Base-by-base conservation (phyloP, 2,888 invertebrate species). In the Phortica okadai region DNA sequence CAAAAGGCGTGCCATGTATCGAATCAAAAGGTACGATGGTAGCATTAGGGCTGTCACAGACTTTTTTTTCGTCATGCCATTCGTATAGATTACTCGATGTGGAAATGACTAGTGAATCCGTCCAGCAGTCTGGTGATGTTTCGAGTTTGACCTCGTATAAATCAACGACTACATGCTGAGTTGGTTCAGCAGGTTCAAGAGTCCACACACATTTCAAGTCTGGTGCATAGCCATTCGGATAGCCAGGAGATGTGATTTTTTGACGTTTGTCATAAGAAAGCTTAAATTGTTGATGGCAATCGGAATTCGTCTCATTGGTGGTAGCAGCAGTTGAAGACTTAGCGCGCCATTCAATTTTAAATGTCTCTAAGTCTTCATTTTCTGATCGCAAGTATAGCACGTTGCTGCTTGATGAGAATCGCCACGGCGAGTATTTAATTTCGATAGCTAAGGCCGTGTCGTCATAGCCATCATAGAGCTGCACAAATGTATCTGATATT, bases 391-490 rank as follows among this genome's bases (percentile, higher is more conserved):
- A 91, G 81, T 92, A 94, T 0, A 94, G 91, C 1, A 94, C 92
- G 90, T 95, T 97, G 6, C 94, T 93, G 54, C 93, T 92, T 0
- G 96, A 94, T 74, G 92, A 92, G 2, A 95, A 86, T 1, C 83
- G 77, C 84, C 85, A 88, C 0, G 89, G 89, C 6, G 89, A 86
- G 21, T 64, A 4, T 10, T 56, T 50, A 5, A 90, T 83, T 2
- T 80, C 76, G 0, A 90, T 77, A 7, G 77, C 44, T 14, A 94
- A 92, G 0, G 95, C 94, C 1, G 93, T 93, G 0, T 93, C 92
- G 88, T 96, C 94, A 81, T 93, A 94, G 0, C 97, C 97, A 91
- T 97, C 96, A 85, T 93, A 96, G 50, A 97, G 90, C 95, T 95
- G 44, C 21, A 66, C 62, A 2, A 11, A 14, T 66, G 1, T 3